These are phyloP conservation scores for Lithobates sylvaticus DNA, from an alignment of 2,797 vertebrate genomes.

Conservation along the genomic window DNA sequence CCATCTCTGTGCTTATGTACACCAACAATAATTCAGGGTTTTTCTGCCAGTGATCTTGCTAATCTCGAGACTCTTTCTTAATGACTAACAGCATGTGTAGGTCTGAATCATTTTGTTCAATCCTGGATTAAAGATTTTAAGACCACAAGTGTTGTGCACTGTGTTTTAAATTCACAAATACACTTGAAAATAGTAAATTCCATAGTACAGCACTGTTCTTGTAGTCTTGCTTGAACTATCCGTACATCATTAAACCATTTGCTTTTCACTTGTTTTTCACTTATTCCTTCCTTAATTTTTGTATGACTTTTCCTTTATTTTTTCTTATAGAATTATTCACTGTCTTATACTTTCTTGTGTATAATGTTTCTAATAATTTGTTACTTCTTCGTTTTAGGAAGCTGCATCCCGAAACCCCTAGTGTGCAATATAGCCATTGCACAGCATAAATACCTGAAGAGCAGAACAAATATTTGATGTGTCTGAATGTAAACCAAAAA, in stretches of 20 bases:
- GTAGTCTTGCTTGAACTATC: neutral
- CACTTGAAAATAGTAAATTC: neutral
- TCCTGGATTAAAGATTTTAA: neutral
- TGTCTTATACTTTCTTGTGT: neutral
- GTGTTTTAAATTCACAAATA: neutral
- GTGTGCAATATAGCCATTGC: neutral
- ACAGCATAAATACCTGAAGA: neutral
- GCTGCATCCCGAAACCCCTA: neutral
- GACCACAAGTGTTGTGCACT: neutral
- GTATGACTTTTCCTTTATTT: neutral
- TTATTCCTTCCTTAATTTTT: neutral
- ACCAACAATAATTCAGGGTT: neutral
- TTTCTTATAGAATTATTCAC: neutral
- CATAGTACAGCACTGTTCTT: neutral
- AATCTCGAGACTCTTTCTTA: no score
- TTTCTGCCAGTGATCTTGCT: no score
- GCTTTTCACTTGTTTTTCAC: no score
- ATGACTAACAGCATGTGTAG: no score
- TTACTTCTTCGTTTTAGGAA: neutral
- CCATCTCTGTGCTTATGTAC: neutral
- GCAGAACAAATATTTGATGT: neutral
- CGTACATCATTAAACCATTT: neutral
- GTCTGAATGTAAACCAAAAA: neutral
- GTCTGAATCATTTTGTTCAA: no score
- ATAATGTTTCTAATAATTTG: neutral